Evolutionary conservation across 2,888 invertebrate genomes (phyloP).

Genomic region (Synanthedon andrenaeformis): DNA sequence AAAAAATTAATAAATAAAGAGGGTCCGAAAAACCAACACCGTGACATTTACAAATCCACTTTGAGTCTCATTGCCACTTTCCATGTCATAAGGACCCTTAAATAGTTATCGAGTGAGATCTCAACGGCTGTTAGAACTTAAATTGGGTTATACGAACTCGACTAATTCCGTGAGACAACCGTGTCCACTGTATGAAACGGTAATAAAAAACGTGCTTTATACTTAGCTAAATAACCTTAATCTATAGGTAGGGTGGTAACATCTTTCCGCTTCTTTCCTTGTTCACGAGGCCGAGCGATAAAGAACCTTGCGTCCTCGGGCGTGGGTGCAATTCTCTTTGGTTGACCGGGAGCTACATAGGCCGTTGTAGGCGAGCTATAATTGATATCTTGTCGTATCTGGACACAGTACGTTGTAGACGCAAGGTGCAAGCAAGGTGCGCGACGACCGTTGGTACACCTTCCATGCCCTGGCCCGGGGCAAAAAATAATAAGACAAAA

Average conservation of each 20-base stretch:
- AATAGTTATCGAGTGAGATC: constrained; percentile 37
- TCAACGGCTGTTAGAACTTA: constrained; percentile 36
- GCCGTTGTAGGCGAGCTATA: constrained; percentile 11
- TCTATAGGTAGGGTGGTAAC: constrained; percentile 53
- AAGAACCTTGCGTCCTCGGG: too few species aligned
- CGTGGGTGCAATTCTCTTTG: background rate
- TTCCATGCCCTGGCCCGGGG: constrained; percentile 19
- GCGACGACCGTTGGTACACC: constrained; percentile 39
- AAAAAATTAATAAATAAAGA: too few species aligned
- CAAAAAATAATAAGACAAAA: constrained; percentile 6
- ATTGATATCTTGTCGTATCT: constrained; percentile 58
- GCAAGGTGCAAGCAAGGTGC: constrained; percentile 66
- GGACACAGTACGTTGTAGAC: constrained; percentile 31
- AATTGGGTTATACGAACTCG: constrained; percentile 29
- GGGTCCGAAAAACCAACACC: constrained; percentile 18
- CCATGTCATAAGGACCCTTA: constrained; percentile 12
- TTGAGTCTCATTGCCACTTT: constrained; percentile 13
- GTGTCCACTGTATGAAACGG: constrained; percentile 55
- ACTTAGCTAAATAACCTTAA: constrained; percentile 59
- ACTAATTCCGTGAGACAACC: constrained; percentile 61
- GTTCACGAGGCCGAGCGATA: too few species aligned
- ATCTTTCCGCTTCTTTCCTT: constrained; percentile 41
- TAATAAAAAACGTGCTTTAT: constrained; percentile 47
- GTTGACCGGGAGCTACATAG: background rate
- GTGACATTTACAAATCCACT: constrained; percentile 32